Evolutionary conservation across 2,888 invertebrate genomes (phyloP).

Genomic region (Drosophila fungiperda): DNA sequence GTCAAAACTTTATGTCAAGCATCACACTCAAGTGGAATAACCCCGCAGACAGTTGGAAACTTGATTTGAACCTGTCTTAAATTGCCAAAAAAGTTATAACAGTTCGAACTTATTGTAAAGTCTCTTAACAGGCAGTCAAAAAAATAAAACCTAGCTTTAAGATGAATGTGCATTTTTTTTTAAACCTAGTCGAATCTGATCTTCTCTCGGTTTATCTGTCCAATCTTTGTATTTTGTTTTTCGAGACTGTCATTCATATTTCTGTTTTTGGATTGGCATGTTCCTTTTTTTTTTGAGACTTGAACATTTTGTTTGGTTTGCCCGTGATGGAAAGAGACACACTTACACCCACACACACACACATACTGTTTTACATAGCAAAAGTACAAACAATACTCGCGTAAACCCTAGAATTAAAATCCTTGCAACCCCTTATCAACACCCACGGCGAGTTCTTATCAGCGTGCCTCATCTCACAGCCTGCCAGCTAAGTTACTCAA

Average conservation of each 20-base stretch:
- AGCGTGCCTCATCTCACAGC: slow-evolving; percentile 32
- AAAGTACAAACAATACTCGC: not conserved
- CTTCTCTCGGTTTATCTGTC: not conserved
- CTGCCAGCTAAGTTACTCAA: slow-evolving; percentile 27
- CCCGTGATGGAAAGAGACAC: not conserved
- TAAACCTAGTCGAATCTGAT: not conserved
- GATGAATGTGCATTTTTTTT: not conserved
- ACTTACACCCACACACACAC: not conserved
- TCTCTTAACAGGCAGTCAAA: not conserved
- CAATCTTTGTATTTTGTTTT: not conserved
- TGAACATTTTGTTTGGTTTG: not conserved
- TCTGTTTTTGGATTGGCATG: not conserved
- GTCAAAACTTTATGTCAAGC: slow-evolving; percentile 32
- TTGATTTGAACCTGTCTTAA: slow-evolving; percentile 34
- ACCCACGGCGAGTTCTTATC: slow-evolving; percentile 42
- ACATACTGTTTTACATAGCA: not conserved
- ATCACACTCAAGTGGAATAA: slow-evolving; percentile 5
- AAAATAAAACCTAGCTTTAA: not conserved
- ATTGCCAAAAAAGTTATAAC: slow-evolving; percentile 22
- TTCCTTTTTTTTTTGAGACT: not conserved
- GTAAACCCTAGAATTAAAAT: slow-evolving; percentile 12
- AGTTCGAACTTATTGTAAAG: slow-evolving; percentile 7
- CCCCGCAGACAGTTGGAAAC: slow-evolving; percentile 6
- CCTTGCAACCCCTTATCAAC: slow-evolving; percentile 36
- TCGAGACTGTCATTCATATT: not conserved